These are phyloP conservation scores for Tetrao urogallus DNA, from an alignment of 2,113 vertebrate species.

Conservation along the genomic window DNA sequence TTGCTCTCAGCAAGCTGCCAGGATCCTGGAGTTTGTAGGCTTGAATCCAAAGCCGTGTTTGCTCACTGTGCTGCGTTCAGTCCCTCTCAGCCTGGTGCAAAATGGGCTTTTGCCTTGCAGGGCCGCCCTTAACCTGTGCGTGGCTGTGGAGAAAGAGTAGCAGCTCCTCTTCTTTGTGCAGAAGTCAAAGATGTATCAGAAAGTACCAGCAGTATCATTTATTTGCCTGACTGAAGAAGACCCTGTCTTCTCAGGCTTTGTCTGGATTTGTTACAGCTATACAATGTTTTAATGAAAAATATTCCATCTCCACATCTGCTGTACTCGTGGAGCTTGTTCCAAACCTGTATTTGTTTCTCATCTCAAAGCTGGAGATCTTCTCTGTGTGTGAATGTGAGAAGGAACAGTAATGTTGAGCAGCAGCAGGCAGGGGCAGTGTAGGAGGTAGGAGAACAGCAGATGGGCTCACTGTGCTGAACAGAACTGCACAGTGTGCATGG, in stretches of 20 bases:
- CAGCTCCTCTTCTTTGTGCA: fast-evolving
- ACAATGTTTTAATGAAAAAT: background rate
- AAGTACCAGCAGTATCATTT: fast-evolving
- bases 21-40: background rate
- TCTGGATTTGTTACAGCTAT: background rate
- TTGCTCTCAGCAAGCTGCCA: background rate
- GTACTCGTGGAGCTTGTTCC: background rate
- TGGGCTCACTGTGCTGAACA: background rate
- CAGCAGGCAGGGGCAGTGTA: background rate
- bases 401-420: background rate
- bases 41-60: background rate
- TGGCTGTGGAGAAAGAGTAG: background rate
- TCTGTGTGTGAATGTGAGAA: background rate
- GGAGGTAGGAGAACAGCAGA: conserved; percentile 1
- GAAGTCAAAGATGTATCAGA: background rate
- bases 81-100: background rate
- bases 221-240: background rate
- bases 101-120: background rate
- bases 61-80: background rate
- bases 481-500: background rate
- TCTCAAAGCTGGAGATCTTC: background rate
- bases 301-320: background rate
- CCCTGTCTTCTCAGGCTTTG: background rate
- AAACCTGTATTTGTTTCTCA: background rate
- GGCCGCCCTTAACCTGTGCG: background rate